Evolutionary conservation across 2,888 invertebrate species (phyloP).

Genomic region (Lepidonotus clava): DNA sequence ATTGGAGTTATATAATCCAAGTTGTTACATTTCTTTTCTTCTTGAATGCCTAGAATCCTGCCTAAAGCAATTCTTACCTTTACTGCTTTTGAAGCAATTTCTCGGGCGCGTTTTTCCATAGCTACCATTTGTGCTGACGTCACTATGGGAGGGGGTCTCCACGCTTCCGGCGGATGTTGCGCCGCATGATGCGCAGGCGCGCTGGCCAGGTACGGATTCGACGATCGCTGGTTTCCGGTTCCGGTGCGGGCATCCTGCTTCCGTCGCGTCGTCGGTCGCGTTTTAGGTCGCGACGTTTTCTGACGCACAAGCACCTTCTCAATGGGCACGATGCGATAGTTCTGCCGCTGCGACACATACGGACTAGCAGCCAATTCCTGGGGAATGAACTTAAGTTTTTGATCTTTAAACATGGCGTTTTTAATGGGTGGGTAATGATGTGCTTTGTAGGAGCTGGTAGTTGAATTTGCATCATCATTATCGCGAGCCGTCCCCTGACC

Average conservation of each 20-base stretch:
- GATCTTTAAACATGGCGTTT: not conserved
- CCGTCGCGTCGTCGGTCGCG: not conserved
- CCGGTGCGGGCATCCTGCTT: not conserved
- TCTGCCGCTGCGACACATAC: not conserved
- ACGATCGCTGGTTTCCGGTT: not conserved
- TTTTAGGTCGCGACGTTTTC: not conserved
- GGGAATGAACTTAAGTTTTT: slow-evolving; percentile 20
- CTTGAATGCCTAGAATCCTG: too few species aligned
- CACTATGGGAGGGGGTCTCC: not conserved
- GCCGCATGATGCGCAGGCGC: not conserved
- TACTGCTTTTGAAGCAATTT: slow-evolving; percentile 59
- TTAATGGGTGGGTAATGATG: slow-evolving; percentile 45
- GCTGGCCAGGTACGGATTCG: slow-evolving; percentile 3
- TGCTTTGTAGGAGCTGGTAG: not conserved
- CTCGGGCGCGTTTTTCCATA: slow-evolving; percentile 63
- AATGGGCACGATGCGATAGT: not conserved
- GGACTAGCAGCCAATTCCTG: slow-evolving; percentile 32
- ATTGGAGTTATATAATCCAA: too few species aligned
- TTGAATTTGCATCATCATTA: not conserved
- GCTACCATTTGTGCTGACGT: slow-evolving; percentile 45
- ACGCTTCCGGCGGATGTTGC: slow-evolving; percentile 12
- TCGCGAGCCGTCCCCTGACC: not conserved
- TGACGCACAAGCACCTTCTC: not conserved
- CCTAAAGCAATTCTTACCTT: slow-evolving; percentile 58
- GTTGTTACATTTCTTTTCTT: too few species aligned